Evolutionary conservation across 2,797 vertebrate genomes (phyloP).

Genomic region (Chloroceryle amazona): DNA sequence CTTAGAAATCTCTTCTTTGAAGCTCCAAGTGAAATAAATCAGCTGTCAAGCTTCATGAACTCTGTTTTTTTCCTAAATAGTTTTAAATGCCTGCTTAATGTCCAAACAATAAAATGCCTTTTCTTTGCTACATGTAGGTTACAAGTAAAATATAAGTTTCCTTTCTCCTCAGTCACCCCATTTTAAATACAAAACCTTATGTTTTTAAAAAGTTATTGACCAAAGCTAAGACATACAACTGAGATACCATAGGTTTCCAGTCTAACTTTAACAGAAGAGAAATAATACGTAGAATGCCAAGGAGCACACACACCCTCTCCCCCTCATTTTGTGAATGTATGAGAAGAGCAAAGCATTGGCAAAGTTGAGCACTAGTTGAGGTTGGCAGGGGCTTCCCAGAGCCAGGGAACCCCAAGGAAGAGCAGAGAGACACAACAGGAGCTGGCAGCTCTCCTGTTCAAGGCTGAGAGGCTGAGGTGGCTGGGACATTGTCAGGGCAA

Average conservation of each 20-base stretch:
- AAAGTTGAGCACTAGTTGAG: too few relatives aligned
- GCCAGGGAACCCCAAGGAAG: too few relatives aligned
- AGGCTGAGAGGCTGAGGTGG: too few relatives aligned
- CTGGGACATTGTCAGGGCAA: too few relatives aligned
- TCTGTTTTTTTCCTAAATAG: slow-evolving; percentile 13
- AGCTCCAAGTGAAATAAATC: slow-evolving; percentile 66
- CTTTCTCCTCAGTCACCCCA: neutral
- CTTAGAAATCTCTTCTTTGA: slow-evolving; percentile 66
- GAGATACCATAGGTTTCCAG: neutral
- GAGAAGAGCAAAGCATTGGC: too few relatives aligned
- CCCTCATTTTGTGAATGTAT: too few relatives aligned
- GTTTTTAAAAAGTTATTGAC: neutral
- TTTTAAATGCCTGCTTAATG: slow-evolving; percentile 50
- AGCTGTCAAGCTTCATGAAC: slow-evolving; percentile 45
- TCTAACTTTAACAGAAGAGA: neutral
- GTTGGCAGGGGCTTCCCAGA: too few relatives aligned
- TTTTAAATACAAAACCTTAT: neutral
- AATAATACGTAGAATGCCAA: neutral
- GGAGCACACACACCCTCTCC: fast-evolving
- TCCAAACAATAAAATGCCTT: slow-evolving; percentile 48
- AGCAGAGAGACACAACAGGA: too few relatives aligned
- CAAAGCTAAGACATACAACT: neutral
- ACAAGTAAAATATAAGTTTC: neutral
- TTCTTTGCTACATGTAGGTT: neutral
- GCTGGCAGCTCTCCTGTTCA: too few relatives aligned